Base-by-base conservation (phyloP, 2,888 invertebrate species). In the Miltochrista miniata region DNA sequence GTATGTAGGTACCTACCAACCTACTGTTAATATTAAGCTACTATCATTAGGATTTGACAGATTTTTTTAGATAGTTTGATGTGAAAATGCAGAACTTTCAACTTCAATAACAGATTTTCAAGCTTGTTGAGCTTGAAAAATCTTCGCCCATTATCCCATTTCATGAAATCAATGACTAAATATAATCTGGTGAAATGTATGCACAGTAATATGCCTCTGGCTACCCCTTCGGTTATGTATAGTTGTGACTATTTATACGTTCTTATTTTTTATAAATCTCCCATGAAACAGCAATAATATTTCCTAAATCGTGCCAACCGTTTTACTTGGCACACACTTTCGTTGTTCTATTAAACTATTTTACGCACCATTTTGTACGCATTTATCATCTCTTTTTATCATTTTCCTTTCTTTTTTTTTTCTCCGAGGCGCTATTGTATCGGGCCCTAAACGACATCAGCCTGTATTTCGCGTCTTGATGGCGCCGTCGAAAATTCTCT, bases 401-500 rank as follows among this genome's bases (percentile, higher is more conserved):
- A 51, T 55, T 39, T 35, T 35, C 45, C 37, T 45, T 14, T 40
- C 45, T 31, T 29, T 51, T 60, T 59, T 54, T 8, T 31, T 46
- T 51, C 52, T 52, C 36, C 48, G 40, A 39, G 45, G 43, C 52
- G 56, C 48, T 58, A 46, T 56, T 52, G 46, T 61, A 53, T 43
- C 45, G 53, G 45, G 34, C 53, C 50, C 47, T 44, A 62, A 64
- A 65, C 49, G 59, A 60, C 55, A 79, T 60, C 86, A 79, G 45
- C 82, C 88, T 88, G 84, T 90, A 87, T 69, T n/a, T 52, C 49
- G 54, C 68, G 78, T 75, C 72, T 67, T 60, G 78, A 79, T 90
- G 90, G 90, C 90, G 90, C 88, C 88, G 89, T 77, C 84, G 81
- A 72, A 86, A 86, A 90, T 89, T 85, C 87, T 79, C 85, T 81